Conservation (phyloP, 2,797 vertebrate species). For the Morus bassanus region DNA sequence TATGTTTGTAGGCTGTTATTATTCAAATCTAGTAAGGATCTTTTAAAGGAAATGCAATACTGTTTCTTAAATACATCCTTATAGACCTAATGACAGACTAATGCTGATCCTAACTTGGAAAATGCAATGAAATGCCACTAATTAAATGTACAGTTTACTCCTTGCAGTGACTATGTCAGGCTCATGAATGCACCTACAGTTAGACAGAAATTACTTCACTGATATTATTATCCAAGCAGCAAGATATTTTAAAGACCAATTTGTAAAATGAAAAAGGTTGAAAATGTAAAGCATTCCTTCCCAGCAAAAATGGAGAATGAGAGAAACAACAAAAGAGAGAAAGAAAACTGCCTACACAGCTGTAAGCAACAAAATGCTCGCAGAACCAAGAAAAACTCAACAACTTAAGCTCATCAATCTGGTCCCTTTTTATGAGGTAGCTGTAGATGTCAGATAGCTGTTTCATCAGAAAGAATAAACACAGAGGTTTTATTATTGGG, state of each 20-base stretch:
- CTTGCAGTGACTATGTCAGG: constrained; percentile 12
- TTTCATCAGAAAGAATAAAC: constrained; percentile 5
- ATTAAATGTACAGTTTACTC: constrained; percentile 52
- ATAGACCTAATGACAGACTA: constrained; percentile 44
- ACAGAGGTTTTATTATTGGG: background rate
- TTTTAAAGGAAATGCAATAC: constrained; percentile 41
- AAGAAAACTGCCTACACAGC: background rate
- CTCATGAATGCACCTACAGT: constrained; percentile 7
- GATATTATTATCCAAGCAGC: background rate
- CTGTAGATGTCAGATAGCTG: background rate
- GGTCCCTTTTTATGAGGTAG: background rate
- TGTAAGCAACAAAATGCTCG: background rate
- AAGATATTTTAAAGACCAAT: constrained; percentile 20
- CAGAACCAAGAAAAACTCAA: background rate
- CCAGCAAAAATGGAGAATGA: background rate
- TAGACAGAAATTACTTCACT: background rate
- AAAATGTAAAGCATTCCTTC: constrained; percentile 6
- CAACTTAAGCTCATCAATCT: background rate
- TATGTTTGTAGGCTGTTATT: constrained; percentile 52
- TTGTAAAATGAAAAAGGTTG: constrained; percentile 7
- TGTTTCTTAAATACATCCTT: constrained; percentile 48
- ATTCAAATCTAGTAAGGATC: constrained; percentile 52
- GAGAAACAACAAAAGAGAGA: background rate
- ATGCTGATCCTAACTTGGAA: constrained; percentile 54
- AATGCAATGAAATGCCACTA: constrained; percentile 56